Conservation (phyloP, 2,888 invertebrate genomes). For the Pammene aurita region DNA sequence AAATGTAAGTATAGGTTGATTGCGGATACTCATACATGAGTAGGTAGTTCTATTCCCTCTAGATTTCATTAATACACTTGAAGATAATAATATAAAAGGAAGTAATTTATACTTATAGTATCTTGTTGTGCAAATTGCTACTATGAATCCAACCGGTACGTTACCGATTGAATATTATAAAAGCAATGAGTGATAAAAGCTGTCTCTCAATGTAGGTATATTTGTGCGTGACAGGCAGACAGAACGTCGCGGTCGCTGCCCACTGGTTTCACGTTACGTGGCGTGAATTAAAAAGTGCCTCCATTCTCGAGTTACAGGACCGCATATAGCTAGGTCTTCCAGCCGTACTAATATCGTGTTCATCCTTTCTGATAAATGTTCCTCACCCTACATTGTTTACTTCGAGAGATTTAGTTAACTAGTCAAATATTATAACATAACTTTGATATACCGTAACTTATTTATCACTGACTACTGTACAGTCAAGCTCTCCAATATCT, state of each 20-base stretch:
- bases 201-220: conserved; percentile 49
- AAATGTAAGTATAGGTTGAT: too few species aligned
- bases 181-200: conserved; percentile 3
- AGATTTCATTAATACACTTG: too few species aligned
- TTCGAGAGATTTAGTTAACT: too few species aligned
- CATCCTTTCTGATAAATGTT: neutral
- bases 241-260: conserved; percentile 61
- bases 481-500: too few species aligned
- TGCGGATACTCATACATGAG: too few species aligned
- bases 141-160: neutral
- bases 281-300: conserved; percentile 63
- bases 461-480: too few species aligned
- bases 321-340: conserved; percentile 10
- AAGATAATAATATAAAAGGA: too few species aligned
- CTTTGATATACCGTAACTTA: too few species aligned
- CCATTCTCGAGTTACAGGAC: conserved; percentile 40
- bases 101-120: too few species aligned
- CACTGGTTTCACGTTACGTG: conserved; percentile 64
- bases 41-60: too few species aligned
- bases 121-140: too few species aligned
- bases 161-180: conserved; percentile 1
- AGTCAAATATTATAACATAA: too few species aligned
- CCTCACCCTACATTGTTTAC: neutral
- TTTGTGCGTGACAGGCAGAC: conserved; percentile 59
- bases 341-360: neutral